Base-by-base conservation (phyloP, 1,140 invertebrate species). In the Heliconius himera region DNA sequence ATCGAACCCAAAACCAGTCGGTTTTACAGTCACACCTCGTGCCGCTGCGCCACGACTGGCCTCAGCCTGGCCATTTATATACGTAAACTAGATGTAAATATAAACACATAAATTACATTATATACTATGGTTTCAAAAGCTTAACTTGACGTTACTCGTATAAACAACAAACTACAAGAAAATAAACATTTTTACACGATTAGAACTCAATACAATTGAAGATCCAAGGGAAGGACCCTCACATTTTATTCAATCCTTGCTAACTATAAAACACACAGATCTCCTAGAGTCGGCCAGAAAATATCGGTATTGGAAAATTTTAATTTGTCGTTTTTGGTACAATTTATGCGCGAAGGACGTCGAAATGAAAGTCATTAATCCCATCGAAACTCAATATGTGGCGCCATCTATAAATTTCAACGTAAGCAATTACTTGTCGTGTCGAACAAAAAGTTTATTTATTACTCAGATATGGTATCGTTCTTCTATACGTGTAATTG, bases 361-460 rank as follows among this genome's bases (percentile, higher is more conserved):
- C 74, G 56, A 77, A 83, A 81, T 81, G 76, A 87, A 88, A 88
- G 84, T 88, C 88, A 90, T 90, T 88, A 87, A 87, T 88, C 83
- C 78, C 70, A 83, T 84, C 81, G 83, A 75, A 82, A 81, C 85
- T 88, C 86, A 89, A 90, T 90, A 86, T 86, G 82, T 78, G 73
- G 79, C 82, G 81, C 81, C 85, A 83, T 82, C 85, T 79, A 87
- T 90, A 88, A 88, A 88, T 87, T 89, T 82, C 78, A 77, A 79
- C 75, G 81, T 82, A 78, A 85, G 56, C 84, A 87, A 88, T 89
- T 88, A 88, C 84, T 54, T 70, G 81, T 78, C 73, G 76, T 26
- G 77, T 73, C 22, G 83, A 78, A 81, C 81, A 84, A 89, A 85
- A 85, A 84, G 71, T 79, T 83, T 84, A 86, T 87, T 88, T 87